These are phyloP conservation scores for Pyxicephalus adspersus DNA, from an alignment of 2,113 vertebrate genomes.

Conservation along the genomic window DNA sequence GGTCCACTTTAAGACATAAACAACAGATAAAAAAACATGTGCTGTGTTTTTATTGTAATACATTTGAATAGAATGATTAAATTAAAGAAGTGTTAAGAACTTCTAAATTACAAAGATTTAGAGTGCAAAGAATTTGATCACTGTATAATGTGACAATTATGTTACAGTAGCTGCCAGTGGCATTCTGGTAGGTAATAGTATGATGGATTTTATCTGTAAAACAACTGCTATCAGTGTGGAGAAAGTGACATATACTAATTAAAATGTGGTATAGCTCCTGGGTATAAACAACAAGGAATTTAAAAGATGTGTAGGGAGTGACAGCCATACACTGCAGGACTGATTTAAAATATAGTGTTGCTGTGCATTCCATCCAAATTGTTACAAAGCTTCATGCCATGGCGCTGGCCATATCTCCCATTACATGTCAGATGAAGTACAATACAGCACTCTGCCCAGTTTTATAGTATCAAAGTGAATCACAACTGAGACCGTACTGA, in stretches of 20 bases:
- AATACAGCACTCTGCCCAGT: too few relatives aligned
- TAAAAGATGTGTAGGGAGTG: slow-evolving; percentile 41
- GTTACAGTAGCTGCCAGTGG: slow-evolving; percentile 48
- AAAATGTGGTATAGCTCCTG: slow-evolving; percentile 52
- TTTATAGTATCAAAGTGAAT: too few relatives aligned
- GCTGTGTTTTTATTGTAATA: background rate
- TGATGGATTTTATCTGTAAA: slow-evolving; percentile 50
- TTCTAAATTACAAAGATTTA: slow-evolving; percentile 25
- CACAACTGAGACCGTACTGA: too few relatives aligned
- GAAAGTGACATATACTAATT: slow-evolving; percentile 52
- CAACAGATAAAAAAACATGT: too few relatives aligned
- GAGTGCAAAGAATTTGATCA: slow-evolving; percentile 35
- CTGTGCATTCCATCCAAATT: background rate
- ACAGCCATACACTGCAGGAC: slow-evolving; percentile 22
- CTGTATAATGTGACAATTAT: slow-evolving; percentile 49
- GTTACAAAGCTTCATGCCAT: background rate
- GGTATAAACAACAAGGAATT: slow-evolving; percentile 35
- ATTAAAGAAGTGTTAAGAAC: slow-evolving; percentile 2
- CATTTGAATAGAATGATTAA: slow-evolving; percentile 24
- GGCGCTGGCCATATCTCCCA: too few relatives aligned
- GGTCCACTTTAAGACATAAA: too few relatives aligned
- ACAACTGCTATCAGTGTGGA: slow-evolving; percentile 42
- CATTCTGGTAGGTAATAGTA: slow-evolving; percentile 39
- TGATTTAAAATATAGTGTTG: background rate
- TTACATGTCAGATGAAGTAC: too few relatives aligned